Evolutionary conservation across 1,140 invertebrate species (phyloP), one percentile per base, ranked within the genome.

Genomic region (Limonius californicus): DNA sequence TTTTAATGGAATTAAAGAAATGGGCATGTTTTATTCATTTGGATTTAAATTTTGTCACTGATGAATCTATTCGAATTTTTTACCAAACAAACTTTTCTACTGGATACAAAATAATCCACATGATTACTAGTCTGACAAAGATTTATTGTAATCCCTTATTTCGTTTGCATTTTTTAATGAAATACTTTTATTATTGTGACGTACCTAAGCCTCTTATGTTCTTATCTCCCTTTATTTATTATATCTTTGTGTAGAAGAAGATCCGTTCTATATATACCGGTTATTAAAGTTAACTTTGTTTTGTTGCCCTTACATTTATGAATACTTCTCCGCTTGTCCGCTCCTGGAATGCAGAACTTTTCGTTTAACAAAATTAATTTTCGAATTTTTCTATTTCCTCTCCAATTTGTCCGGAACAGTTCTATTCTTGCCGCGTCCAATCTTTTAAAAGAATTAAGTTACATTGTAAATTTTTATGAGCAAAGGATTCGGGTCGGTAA

Each of bases 391-490:
- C n/a, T n/a, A n/a, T n/a, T n/a, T n/a, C n/a, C n/a, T n/a, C n/a
- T n/a, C n/a, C n/a, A n/a, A n/a, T n/a, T n/a, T n/a, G n/a, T n/a
- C n/a, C n/a, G n/a, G n/a, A n/a, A n/a, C n/a, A n/a, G n/a, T n/a
- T n/a, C n/a, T n/a, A n/a, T n/a, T n/a, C n/a, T n/a, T n/a, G n/a
- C n/a, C n/a, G n/a, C n/a, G n/a, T n/a, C 35, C 35, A 50, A 18
- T 7, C 21, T 27, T 55, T 55, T 55, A 23, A 32, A 32, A 2
- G 54, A 55, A 55, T 23, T 55, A 32, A 55, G 54, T 14, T 32
- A 16, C 21, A 32, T 16, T 20, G 21, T 23, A 47, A 35, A 61
- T 39, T 61, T 55, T 61, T 61, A 61, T 42, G 60, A 54, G 27
- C 53, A 20, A 15, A 32, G 20, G 11, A 55, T 47, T 32, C 53